Conservation (phyloP, 2,888 invertebrate species). For the Drosophila hawaiiensis region DNA sequence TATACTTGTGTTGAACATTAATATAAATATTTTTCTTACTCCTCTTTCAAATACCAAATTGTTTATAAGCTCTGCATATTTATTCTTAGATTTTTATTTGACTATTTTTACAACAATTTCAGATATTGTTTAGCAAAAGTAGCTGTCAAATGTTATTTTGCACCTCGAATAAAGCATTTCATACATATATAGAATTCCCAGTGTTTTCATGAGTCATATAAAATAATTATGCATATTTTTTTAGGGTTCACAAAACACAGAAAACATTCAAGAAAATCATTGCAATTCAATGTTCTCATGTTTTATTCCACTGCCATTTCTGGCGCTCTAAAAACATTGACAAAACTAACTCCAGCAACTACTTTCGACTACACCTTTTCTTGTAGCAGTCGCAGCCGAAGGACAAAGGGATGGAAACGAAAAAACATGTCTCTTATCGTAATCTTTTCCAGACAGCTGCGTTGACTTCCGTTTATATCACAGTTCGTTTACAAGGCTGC, state of each 20-base stretch:
- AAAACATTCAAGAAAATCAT: constrained; percentile 13
- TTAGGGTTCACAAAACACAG: neutral
- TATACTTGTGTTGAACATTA: neutral
- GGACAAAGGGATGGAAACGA: constrained; percentile 27
- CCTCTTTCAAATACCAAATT: neutral
- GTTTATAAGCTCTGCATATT: neutral
- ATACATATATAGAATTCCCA: neutral
- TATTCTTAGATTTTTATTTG: neutral
- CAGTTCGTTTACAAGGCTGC: constrained; percentile 31
- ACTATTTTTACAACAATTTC: neutral
- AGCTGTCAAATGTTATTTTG: neutral
- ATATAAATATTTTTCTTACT: neutral
- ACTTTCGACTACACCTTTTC: constrained; percentile 23
- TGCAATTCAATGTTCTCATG: constrained; percentile 26
- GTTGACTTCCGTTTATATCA: constrained; percentile 70
- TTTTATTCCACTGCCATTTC: constrained; percentile 36
- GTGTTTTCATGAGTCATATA: neutral
- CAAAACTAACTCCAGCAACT: constrained; percentile 37
- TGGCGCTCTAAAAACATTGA: constrained; percentile 22
- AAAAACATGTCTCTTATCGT: constrained; percentile 70
- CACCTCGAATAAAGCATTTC: neutral
- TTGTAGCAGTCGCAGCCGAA: constrained; percentile 5
- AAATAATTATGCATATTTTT: constrained; percentile 9
- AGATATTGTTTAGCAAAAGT: neutral
- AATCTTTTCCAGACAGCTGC: constrained; percentile 80